Evolutionary conservation across 2,797 vertebrate species (phyloP).

Genomic region (Mormyrops boulengeri): DNA sequence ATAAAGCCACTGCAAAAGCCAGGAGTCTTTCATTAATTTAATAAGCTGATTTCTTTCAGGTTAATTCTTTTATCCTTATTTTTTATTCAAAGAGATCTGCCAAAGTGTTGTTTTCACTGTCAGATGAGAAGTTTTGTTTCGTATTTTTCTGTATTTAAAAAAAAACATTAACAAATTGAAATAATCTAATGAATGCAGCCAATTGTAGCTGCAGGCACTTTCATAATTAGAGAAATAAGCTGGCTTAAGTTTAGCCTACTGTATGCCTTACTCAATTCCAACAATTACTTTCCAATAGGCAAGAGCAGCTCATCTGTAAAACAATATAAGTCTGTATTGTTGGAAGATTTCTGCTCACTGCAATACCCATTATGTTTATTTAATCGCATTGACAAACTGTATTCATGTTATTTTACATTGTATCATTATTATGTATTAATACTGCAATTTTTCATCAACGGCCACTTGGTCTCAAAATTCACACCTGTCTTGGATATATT

Average conservation of each 20-base stretch:
- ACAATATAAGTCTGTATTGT: background rate
- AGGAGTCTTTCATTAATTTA: slow-evolving; percentile 22
- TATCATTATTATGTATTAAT: background rate
- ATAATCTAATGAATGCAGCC: slow-evolving; percentile 3
- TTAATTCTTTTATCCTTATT: slow-evolving; percentile 23
- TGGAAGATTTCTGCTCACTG: background rate
- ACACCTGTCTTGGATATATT: background rate
- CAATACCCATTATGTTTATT: background rate
- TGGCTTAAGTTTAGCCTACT: background rate
- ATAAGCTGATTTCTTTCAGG: slow-evolving; percentile 34
- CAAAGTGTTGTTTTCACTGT: slow-evolving; percentile 22
- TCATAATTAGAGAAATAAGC: background rate
- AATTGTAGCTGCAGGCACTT: background rate
- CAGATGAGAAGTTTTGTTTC: slow-evolving; percentile 27
- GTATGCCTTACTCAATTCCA: background rate
- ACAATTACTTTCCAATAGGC: background rate
- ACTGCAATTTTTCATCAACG: background rate
- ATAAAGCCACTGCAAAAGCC: slow-evolving; percentile 29
- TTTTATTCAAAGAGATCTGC: slow-evolving; percentile 34
- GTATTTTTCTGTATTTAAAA: background rate
- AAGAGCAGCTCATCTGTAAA: background rate
- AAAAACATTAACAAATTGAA: background rate
- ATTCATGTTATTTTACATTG: background rate
- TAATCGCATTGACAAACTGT: background rate
- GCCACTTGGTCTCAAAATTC: background rate